Base-by-base conservation (phyloP, 1,140 invertebrate genomes). In the Ceratosolen solmsi region DNA sequence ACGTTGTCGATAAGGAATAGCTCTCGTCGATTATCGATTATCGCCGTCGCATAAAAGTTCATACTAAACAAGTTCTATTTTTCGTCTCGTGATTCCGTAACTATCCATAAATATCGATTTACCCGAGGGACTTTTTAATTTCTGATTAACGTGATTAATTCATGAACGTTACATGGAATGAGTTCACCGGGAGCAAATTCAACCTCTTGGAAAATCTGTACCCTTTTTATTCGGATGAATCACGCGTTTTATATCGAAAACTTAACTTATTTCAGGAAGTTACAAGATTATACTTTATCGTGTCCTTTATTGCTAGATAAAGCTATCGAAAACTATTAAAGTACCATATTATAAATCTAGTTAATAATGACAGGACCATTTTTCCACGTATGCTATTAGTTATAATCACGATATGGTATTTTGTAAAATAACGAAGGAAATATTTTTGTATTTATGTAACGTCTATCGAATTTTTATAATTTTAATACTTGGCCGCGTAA, bases 1-100 rank as follows among this genome's bases (percentile, higher is more conserved):
- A 33, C 27, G n/a, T 63, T 0, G 11, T 11, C 58, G 58, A 65
- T 65, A 65, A 36, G 60, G 33, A 65, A 65, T n/a, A 20, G 63
- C 63, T 68, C 63, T n/a, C 63, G 22, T 22, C 33, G 63, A 68
- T 68, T 68, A 68, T 68, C 63, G 63, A 68, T 68, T 68, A 68
- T 68, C 36, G 63, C 63, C 0, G 63, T n/a, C 63, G 30, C 63
- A 22, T 65, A 65, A 65, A 65, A 65, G 20, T 36, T 65, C 33
- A 22, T 25, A 11, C 58, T 30, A 30, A 60, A 60, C 58, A 30
- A 13, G 58, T 17, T 46, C 30, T 46, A 51, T 71, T 71, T 71
- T 27, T n/a, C 68, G 38, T 71, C 38, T 38, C 33, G 17, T 36
- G 30, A 22, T 36, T 36, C 22, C 36, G 9, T 27, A 9, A 49